Evolutionary conservation across 2,888 invertebrate genomes (phyloP).

Genomic region (Rutpela maculata): DNA sequence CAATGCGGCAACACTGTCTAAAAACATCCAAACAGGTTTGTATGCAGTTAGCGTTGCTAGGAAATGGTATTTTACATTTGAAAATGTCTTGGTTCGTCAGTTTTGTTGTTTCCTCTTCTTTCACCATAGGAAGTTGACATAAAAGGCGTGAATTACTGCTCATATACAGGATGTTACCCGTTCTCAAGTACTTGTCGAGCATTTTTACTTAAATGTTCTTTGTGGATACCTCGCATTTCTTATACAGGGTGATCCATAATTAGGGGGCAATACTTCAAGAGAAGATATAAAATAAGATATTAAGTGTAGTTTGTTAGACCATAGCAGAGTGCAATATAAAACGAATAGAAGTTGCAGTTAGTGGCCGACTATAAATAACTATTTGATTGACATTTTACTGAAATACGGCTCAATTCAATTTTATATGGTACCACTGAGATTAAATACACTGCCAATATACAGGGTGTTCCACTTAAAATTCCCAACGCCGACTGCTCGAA

Average conservation of each 20-base stretch:
- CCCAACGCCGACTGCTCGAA: no score
- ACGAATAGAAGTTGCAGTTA: no score
- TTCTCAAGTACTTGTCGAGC: not conserved
- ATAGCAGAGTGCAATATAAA: no score
- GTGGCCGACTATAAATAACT: no score
- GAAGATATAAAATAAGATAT: no score
- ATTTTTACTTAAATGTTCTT: not conserved
- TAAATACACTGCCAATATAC: no score
- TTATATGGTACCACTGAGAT: no score
- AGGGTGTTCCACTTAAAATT: no score
- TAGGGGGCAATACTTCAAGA: no score
- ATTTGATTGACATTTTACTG: no score
- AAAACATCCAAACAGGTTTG: slow-evolving; percentile 50
- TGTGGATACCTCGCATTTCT: not conserved
- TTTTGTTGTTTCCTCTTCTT: slow-evolving; percentile 38
- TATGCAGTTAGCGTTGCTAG: slow-evolving; percentile 56
- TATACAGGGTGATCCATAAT: not conserved
- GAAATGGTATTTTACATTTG: slow-evolving; percentile 50
- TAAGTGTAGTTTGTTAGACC: no score
- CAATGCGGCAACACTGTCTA: slow-evolving; percentile 21
- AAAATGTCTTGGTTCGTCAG: slow-evolving; percentile 46
- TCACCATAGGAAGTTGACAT: slow-evolving; percentile 44
- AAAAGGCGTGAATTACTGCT: slow-evolving; percentile 39
- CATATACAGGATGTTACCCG: slow-evolving; percentile 37
- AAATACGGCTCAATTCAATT: no score